Conservation (phyloP, 2,113 vertebrate species). For the Synchiropus splendidus region DNA sequence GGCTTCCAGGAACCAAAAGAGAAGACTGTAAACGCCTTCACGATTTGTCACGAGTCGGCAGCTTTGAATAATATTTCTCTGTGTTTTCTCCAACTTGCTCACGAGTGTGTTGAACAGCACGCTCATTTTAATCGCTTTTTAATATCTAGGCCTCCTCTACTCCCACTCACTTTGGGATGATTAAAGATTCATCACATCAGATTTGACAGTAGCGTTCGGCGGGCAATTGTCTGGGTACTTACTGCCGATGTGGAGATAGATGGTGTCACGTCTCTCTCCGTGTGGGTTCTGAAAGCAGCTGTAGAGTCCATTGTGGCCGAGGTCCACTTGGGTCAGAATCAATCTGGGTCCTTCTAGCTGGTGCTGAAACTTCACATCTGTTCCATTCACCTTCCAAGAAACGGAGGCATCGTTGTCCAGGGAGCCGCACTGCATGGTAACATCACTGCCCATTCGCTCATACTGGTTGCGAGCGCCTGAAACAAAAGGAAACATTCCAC, state of each 20-base stretch:
- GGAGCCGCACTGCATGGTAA: constrained; percentile 86
- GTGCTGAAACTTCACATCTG: constrained; percentile 74
- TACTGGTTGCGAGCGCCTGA: constrained; percentile 80
- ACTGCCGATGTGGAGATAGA: constrained; percentile 82
- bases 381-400: constrained; percentile 89
- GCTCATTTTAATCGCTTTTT: no score
- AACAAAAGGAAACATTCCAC: constrained; percentile 6
- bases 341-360: constrained; percentile 75
- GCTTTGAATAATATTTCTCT: no score
- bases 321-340: constrained; percentile 71
- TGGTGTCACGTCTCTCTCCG: constrained; percentile 83
- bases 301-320: constrained; percentile 80
- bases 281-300: constrained; percentile 90
- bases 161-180: constrained; percentile 1
- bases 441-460: constrained; percentile 76
- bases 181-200: constrained; percentile 20
- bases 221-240: constrained; percentile 58
- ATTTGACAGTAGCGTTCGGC: constrained; percentile 4
- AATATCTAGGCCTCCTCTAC: no score
- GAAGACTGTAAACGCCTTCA: no score
- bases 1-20: no score
- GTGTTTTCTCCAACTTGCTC: no score
- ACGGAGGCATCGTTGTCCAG: constrained; percentile 76
- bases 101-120: no score
- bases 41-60: no score